Conservation (phyloP, 2,797 vertebrate species). For the Okamejei kenojei region DNA sequence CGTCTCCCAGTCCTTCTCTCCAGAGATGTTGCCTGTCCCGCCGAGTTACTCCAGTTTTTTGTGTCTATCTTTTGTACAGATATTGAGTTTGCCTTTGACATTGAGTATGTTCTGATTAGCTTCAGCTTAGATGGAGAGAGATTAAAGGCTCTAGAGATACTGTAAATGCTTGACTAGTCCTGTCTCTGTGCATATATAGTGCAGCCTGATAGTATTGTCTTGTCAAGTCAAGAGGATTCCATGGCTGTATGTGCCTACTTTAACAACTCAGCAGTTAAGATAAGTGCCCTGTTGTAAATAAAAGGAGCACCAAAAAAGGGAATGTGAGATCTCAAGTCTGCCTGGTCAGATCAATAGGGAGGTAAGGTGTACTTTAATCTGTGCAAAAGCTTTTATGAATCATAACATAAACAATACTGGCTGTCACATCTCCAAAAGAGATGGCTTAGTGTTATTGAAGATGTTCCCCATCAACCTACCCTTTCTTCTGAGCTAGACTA, state of each 20-base stretch:
- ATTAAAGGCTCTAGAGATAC: background rate
- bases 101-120: background rate
- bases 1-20: too few relatives aligned
- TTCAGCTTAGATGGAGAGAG: background rate
- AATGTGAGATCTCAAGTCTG: background rate
- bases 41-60: too few relatives aligned
- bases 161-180: background rate
- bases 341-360: background rate
- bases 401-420: background rate
- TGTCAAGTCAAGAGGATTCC: background rate
- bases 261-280: background rate
- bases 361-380: background rate
- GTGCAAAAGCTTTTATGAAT: background rate
- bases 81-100: background rate
- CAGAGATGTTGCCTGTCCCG: too few relatives aligned
- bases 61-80: background rate
- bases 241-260: background rate
- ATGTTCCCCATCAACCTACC: too few relatives aligned
- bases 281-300: background rate
- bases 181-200: background rate
- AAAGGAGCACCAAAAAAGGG: background rate
- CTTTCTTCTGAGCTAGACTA: too few relatives aligned
- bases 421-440: background rate
- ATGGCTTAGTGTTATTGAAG: background rate
- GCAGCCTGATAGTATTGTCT: background rate